Evolutionary conservation across 92 coral and sea anemone species (phyloP).

Genomic region (Zoanthus sansibaricus): DNA sequence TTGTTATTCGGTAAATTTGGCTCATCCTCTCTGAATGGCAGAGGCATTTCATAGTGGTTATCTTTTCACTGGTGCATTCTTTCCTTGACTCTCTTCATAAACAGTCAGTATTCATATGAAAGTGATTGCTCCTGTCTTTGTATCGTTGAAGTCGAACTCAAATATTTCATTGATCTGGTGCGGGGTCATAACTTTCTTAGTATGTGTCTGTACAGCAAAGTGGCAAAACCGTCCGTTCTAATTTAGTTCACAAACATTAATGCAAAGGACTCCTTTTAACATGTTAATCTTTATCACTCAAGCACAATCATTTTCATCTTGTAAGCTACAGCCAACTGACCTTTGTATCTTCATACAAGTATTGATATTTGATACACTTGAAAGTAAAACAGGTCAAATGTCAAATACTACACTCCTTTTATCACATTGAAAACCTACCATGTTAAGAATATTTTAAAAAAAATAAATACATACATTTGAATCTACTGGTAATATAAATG

Average conservation of each 20-base stretch:
- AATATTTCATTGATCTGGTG: neutral
- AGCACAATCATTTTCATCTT: too few relatives aligned
- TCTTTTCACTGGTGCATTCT: constrained; percentile 35
- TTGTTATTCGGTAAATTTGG: constrained; percentile 31
- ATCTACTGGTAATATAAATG: neutral
- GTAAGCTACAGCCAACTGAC: too few relatives aligned
- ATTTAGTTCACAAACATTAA: constrained; percentile 2
- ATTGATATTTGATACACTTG: too few relatives aligned
- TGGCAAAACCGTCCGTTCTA: neutral
- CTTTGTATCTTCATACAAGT: too few relatives aligned
- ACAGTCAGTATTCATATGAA: neutral
- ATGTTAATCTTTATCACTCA: too few relatives aligned
- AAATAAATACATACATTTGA: neutral
- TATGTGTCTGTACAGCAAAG: constrained; percentile 17
- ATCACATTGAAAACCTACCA: neutral
- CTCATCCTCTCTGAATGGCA: constrained; percentile 49
- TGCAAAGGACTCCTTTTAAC: too few relatives aligned
- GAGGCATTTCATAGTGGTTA: constrained; percentile 44
- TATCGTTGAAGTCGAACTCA: neutral
- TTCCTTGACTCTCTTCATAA: constrained; percentile 3
- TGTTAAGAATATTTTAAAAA: neutral
- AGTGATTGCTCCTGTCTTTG: constrained; percentile 5
- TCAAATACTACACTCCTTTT: neutral
- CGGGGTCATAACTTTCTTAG: neutral
- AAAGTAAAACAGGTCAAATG: too few relatives aligned